Evolutionary conservation across 2,113 vertebrate species (phyloP).

Genomic region (Scartelaos histophorus): DNA sequence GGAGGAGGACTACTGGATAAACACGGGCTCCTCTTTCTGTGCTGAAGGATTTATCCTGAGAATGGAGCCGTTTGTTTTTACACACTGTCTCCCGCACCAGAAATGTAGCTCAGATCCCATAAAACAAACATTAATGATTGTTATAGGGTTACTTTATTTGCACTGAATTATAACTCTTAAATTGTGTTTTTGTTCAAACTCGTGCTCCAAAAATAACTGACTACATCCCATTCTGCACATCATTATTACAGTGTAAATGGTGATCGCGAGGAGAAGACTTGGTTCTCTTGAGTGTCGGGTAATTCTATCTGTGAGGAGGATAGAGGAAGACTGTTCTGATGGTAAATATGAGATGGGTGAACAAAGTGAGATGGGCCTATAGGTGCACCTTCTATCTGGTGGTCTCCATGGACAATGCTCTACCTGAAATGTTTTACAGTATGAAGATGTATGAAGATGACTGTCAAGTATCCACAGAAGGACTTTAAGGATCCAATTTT

Average conservation of each 20-base stretch:
- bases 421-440: too few relatives aligned
- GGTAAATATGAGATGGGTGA: not conserved
- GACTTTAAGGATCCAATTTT: too few relatives aligned
- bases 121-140: not conserved
- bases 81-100: constrained; percentile 31
- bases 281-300: not conserved
- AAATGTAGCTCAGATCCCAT: not conserved
- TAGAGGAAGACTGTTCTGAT: not conserved
- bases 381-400: not conserved
- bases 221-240: not conserved
- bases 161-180: not conserved
- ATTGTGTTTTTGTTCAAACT: not conserved
- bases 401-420: too few relatives aligned
- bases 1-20: constrained; percentile 63
- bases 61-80: constrained; percentile 57
- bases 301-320: not conserved
- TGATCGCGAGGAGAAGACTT: not conserved
- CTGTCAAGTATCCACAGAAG: too few relatives aligned
- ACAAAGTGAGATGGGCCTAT: not conserved
- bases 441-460: too few relatives aligned
- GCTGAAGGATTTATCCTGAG: constrained; percentile 63
- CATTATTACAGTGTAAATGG: not conserved
- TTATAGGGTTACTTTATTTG: not conserved
- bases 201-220: not conserved
- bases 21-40: constrained; percentile 43